Evolutionary conservation across 2,113 vertebrate genomes (phyloP).

Genomic region (Empidonax traillii): DNA sequence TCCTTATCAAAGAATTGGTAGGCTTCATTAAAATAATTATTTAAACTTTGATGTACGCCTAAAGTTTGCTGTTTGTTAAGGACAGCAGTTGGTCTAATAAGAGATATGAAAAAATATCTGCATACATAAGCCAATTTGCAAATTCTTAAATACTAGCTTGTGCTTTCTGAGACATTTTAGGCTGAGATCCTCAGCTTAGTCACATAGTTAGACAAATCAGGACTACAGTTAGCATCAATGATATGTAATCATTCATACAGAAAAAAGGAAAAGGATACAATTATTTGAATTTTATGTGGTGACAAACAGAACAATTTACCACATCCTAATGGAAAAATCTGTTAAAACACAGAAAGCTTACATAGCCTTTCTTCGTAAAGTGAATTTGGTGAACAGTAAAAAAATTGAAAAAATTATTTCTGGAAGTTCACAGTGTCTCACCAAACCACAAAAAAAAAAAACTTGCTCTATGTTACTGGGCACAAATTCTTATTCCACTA

Average conservation of each 20-base stretch:
- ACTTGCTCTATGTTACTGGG: not conserved
- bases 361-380: not conserved
- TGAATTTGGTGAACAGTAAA: not conserved
- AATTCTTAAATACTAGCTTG: not conserved
- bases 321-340: no score
- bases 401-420: not conserved
- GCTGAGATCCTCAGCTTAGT: not conserved
- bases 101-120: not conserved
- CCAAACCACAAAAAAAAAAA: not conserved
- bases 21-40: no score
- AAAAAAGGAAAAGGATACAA: not conserved
- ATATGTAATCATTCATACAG: not conserved
- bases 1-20: no score
- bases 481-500: not conserved
- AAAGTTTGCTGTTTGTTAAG: not conserved
- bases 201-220: not conserved
- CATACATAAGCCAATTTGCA: not conserved
- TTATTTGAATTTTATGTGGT: no score
- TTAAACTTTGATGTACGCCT: no score
- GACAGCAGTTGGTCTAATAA: not conserved
- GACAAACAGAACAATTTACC: no score
- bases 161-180: not conserved
- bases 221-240: not conserved
- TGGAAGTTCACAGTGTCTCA: not conserved
- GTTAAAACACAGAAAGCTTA: not conserved